Percentiles rank a stretch among this genome's conserved stretches.
Evolutionary conservation across 2,113 vertebrate species (phyloP).

Genomic region (Polypterus senegalus): DNA sequence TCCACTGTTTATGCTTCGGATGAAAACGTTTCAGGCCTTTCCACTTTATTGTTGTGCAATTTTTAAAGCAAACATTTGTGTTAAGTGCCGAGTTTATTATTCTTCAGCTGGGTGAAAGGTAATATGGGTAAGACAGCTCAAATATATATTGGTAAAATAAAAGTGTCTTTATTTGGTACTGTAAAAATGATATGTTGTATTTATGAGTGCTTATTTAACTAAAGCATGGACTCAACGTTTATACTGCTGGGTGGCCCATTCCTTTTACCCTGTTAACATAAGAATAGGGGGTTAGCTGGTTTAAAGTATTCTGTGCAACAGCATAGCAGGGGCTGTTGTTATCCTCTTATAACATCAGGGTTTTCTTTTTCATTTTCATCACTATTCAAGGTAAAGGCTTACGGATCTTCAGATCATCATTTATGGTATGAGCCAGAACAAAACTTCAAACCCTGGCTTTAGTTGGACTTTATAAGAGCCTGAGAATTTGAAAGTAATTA

Average conservation of each 20-base stretch:
- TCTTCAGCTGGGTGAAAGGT: slow-evolving; percentile 53
- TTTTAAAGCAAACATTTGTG: slow-evolving; percentile 40
- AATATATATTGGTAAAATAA: slow-evolving; percentile 25
- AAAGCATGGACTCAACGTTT: slow-evolving; percentile 46
- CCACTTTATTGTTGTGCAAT: slow-evolving; percentile 36
- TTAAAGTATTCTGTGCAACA: slow-evolving; percentile 48
- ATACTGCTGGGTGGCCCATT: slow-evolving; percentile 54
- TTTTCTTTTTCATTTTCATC: slow-evolving; percentile 1
- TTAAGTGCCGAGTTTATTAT: slow-evolving; percentile 57
- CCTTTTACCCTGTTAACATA: slow-evolving; percentile 58
- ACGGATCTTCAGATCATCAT: slow-evolving; percentile 2
- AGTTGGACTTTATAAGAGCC: no score
- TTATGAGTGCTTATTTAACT: slow-evolving; percentile 47
- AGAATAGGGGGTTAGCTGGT: slow-evolving; percentile 50
- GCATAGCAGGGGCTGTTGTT: slow-evolving; percentile 52
- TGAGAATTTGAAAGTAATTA: no score
- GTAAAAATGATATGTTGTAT: slow-evolving; percentile 36
- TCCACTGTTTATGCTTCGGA: slow-evolving; percentile 57
- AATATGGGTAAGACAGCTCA: slow-evolving; percentile 44
- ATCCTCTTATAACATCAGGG: slow-evolving; percentile 43
- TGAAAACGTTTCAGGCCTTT: slow-evolving; percentile 49
- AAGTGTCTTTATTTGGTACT: slow-evolving; percentile 15
- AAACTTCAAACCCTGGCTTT: neutral
- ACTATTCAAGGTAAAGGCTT: slow-evolving; percentile 5
- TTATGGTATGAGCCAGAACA: slow-evolving; percentile 1